Base-by-base conservation (phyloP, 2,888 invertebrate genomes). In the Lypha dubia region DNA sequence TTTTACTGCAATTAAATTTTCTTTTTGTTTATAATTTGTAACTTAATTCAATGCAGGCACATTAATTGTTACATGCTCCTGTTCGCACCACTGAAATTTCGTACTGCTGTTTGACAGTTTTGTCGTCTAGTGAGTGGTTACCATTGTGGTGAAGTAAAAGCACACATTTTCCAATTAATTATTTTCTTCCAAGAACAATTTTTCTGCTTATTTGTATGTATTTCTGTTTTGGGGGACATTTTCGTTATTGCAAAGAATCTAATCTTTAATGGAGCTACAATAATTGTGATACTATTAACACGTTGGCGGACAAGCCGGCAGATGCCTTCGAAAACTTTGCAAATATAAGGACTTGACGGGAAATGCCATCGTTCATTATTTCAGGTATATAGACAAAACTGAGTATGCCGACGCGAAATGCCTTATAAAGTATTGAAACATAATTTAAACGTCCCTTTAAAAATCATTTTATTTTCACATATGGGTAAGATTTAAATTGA, bases 141-240 rank as follows among this genome's bases (percentile, higher is more conserved):
- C 32, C 67, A 67, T 76, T 44, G 46, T 67, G 58, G 46, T 67
- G 65, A 58, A 32, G 46, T 13, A 7, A 76, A 58, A 20, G n/a
- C 22, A 68, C 38, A 51, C 24, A 28, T 51, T 77, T 68, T 20
- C 15, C 35, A 53, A 62, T 79, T 71, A 41, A n/a, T 38, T n/a
- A 28, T 41, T 41, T 77, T 68, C 13, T 32, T 41, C 28, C 13
- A 77, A 35, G 22, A 67, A 60, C 46, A 58, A 11, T 51, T 20
- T 24, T 65, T 28, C 5, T 28, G 28, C 28, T 28, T 28, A 28
- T 5, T 28, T 2, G 28, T 28, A 28, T 2, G 28, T 28, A 17
- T 41, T 15, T 13, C 4, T 38, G 2, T 1, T 24, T 22, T 38
- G 11, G 20, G 38, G 41, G 24, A 24, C 17, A 7, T 11, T 35